phyloP scores from a whole-genome alignment of 64 coral and sea anemone genomes.

The Dendrophyllia cribrosa region DNA sequence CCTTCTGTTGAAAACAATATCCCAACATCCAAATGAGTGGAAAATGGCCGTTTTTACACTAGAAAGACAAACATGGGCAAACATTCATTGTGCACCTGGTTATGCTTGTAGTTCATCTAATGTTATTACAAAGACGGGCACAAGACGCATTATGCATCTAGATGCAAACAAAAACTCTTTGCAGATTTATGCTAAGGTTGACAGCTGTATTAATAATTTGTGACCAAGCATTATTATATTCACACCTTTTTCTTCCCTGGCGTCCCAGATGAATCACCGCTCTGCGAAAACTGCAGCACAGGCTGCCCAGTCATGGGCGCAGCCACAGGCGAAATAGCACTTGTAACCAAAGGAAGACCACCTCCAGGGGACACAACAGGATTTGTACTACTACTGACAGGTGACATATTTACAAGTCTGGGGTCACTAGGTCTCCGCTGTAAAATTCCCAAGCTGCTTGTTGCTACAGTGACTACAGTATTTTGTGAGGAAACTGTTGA shows the following conservation, averaged over 20 bases:
- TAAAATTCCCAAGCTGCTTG: slow-evolving; percentile 15
- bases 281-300: slow-evolving; percentile 19
- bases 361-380: slow-evolving; percentile 33
- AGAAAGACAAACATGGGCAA: too few species aligned
- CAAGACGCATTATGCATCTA: too few species aligned
- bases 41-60: too few species aligned
- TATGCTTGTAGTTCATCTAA: too few species aligned
- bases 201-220: too few species aligned
- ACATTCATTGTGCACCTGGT: too few species aligned
- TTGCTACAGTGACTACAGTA: not conserved
- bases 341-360: not conserved
- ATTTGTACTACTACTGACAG: slow-evolving; percentile 46
- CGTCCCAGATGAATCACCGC: slow-evolving; percentile 64
- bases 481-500: slow-evolving; percentile 9
- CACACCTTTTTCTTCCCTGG: slow-evolving; percentile 94
- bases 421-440: slow-evolving; percentile 83
- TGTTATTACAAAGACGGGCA: too few species aligned
- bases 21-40: too few species aligned
- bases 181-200: too few species aligned
- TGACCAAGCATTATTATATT: not conserved
- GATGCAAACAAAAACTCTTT: too few species aligned
- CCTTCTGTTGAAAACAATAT: too few species aligned
- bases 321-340: slow-evolving; percentile 9
- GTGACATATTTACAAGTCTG: slow-evolving; percentile 69
- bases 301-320: not conserved